A percentile compares a stretch with the other conserved stretches of the same genome.
These are phyloP conservation scores for Peromyscus californicus DNA, from an alignment of 2,113 vertebrate species.

Conservation along the genomic window DNA sequence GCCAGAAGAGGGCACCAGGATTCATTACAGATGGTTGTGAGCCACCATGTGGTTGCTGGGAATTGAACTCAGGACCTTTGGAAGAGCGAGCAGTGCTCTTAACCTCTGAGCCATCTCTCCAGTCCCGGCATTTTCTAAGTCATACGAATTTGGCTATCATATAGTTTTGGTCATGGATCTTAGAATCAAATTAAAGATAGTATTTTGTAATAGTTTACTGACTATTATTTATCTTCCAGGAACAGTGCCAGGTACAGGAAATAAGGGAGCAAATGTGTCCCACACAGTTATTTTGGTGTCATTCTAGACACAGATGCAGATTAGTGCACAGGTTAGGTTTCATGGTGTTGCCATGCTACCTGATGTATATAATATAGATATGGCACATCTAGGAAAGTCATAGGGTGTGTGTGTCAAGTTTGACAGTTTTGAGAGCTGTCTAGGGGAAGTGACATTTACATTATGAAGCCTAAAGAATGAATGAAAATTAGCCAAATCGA, in stretches of 20 bases:
- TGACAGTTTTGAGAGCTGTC: neutral
- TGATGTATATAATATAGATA: neutral
- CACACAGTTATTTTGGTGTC: neutral
- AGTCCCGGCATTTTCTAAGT: neutral
- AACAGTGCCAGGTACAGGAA: neutral
- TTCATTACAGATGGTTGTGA: too few species aligned
- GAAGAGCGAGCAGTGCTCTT: too few species aligned
- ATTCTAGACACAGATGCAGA: neutral
- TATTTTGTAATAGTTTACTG: neutral
- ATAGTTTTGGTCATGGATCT: neutral
- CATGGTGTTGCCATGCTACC: neutral
- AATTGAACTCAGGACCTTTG: too few species aligned
- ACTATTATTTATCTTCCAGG: neutral
- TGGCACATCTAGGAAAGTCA: neutral
- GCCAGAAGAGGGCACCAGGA: too few species aligned
- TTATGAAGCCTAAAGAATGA: conserved; percentile 4
- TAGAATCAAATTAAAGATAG: neutral
- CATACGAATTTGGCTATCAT: neutral
- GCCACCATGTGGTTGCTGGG: too few species aligned
- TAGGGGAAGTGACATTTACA: neutral
- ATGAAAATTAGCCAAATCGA: conserved; percentile 39
- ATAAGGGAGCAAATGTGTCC: neutral
- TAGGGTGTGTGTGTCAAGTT: neutral
- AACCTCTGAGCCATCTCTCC: too few species aligned
- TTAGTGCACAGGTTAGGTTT: neutral